Conservation (phyloP, 2,113 vertebrate species). For the Alethe castanea region DNA sequence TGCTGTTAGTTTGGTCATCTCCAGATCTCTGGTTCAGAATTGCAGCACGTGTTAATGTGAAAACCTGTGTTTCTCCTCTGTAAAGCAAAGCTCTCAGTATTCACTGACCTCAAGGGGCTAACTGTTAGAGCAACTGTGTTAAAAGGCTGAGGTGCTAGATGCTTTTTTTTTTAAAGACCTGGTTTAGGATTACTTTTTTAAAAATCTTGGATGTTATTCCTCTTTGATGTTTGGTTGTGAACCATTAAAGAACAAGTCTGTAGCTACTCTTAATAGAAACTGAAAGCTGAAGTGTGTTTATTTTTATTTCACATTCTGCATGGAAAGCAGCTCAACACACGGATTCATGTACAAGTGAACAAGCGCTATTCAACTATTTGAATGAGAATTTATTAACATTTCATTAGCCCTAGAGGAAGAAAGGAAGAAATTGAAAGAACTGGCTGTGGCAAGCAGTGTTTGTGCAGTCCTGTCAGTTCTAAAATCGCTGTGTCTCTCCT, state of each 20-base stretch:
- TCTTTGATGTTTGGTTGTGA: conserved; percentile 44
- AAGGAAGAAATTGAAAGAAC: background rate
- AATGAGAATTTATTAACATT: background rate
- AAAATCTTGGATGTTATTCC: background rate
- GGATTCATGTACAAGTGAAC: background rate
- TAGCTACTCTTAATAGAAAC: conserved; percentile 23
- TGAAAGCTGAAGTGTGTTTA: background rate
- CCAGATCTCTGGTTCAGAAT: background rate
- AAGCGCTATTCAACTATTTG: background rate
- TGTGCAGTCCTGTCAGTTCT: background rate
- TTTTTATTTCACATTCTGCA: background rate
- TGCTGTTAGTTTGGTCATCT: background rate
- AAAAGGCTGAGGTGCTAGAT: background rate
- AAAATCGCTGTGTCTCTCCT: background rate
- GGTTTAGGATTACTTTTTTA: background rate
- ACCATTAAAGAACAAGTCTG: conserved; percentile 43
- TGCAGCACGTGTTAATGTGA: background rate
- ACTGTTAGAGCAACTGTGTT: background rate
- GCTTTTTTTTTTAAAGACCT: background rate
- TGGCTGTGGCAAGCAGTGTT: background rate
- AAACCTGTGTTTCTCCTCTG: background rate
- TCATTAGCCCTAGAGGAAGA: background rate
- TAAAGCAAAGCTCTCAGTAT: background rate
- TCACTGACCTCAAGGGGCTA: background rate
- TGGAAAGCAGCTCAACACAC: background rate